phyloP scores from a whole-genome alignment of 92 coral and sea anemone genomes.

The Epizoanthus fatuus region DNA sequence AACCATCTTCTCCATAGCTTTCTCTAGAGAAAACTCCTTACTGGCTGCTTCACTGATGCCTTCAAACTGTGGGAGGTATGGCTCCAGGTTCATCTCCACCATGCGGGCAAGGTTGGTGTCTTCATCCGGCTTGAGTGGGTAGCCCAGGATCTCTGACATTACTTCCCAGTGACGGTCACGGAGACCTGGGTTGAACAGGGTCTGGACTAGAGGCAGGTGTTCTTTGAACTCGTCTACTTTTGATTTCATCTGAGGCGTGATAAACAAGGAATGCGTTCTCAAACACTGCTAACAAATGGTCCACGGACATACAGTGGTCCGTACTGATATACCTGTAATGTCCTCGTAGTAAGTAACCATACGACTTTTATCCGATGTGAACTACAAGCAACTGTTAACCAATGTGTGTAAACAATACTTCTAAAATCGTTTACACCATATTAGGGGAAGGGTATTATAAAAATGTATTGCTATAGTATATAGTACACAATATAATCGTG shows the following conservation, averaged over 20 bases:
- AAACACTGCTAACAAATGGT: not conserved
- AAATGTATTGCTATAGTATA: too few species aligned
- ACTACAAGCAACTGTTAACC: too few species aligned
- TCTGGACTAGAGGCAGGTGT: slow-evolving; percentile 97
- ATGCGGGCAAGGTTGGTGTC: slow-evolving; percentile 97
- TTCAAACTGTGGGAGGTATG: slow-evolving; percentile 95
- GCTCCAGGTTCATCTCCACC: slow-evolving; percentile 99
- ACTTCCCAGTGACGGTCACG: slow-evolving; percentile 98
- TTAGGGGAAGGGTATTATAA: too few species aligned
- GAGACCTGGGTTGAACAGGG: slow-evolving; percentile 97
- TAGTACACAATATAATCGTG: too few species aligned
- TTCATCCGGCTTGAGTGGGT: slow-evolving; percentile 94
- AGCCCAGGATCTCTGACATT: slow-evolving; percentile 97
- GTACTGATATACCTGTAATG: too few species aligned
- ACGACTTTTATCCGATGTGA: too few species aligned
- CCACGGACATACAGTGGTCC: too few species aligned
- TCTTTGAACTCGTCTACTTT: slow-evolving; percentile 99
- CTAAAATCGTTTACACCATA: too few species aligned
- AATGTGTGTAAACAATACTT: too few species aligned
- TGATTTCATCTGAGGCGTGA: slow-evolving; percentile 83
- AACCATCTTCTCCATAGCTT: slow-evolving; percentile 99
- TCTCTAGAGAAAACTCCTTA: slow-evolving; percentile 99
- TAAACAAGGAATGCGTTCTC: not conserved
- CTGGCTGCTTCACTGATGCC: slow-evolving; percentile 99
- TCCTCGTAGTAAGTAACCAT: too few species aligned